Percentiles rank a stretch among this genome's conserved stretches.
phyloP scores from a whole-genome alignment of 2,888 invertebrate genomes.

The Pandemis heparana region DNA sequence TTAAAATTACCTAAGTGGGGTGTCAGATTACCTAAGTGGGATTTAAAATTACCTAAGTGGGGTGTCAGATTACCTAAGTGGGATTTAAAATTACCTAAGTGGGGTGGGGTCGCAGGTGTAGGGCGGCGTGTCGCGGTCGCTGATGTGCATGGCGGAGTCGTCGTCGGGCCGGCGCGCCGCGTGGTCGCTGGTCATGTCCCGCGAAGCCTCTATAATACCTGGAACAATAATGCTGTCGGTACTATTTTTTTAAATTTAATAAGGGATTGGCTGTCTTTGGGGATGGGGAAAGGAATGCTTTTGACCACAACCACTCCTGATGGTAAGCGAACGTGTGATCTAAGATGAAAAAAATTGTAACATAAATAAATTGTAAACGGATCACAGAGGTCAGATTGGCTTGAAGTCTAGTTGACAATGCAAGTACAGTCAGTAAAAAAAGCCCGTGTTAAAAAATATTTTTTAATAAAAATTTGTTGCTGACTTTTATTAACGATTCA shows the following conservation, averaged over 20 bases:
- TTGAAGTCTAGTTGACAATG: too few species aligned
- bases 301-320: too few species aligned
- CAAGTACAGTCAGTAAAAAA: too few species aligned
- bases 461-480: too few species aligned
- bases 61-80: not conserved
- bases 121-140: constrained; percentile 64
- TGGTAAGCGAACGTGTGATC: too few species aligned
- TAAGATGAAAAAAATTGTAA: too few species aligned
- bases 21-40: not conserved
- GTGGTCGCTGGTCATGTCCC: constrained; percentile 79
- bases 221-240: constrained; percentile 35
- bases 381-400: too few species aligned
- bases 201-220: constrained; percentile 77
- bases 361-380: too few species aligned
- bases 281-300: too few species aligned
- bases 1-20: not conserved
- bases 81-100: constrained; percentile 62
- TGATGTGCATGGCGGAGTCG: constrained; percentile 79
- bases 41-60: not conserved
- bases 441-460: too few species aligned
- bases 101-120: constrained; percentile 82
- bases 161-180: constrained; percentile 67
- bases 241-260: not conserved
- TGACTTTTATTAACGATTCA: too few species aligned
- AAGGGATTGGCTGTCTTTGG: too few species aligned